Percentiles rank a stretch among this genome's conserved stretches.
These are phyloP conservation scores for Melinopterus prodromus DNA, from an alignment of 2,888 invertebrate genomes.

Conservation along the genomic window DNA sequence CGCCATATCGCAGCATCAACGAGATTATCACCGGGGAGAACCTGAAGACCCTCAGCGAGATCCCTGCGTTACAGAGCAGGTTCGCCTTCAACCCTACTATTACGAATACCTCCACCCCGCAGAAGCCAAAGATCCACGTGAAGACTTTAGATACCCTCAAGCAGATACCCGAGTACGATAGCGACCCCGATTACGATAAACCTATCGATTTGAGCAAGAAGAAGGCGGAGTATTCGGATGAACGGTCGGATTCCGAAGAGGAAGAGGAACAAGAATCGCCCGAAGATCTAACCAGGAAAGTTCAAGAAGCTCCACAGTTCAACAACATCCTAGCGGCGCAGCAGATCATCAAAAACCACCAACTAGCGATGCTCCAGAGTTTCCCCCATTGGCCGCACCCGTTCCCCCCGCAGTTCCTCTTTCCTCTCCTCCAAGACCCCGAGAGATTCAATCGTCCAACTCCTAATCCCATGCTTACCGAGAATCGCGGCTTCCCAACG, in stretches of 20 bases:
- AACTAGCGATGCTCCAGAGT: slow-evolving; percentile 67
- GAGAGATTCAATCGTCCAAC: slow-evolving; percentile 64
- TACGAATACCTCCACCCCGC: slow-evolving; percentile 48
- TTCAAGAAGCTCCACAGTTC: slow-evolving; percentile 52
- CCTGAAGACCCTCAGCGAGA: slow-evolving; percentile 48
- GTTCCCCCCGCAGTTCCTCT: slow-evolving; percentile 71
- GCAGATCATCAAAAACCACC: slow-evolving; percentile 72
- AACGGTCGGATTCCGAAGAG: slow-evolving; percentile 42
- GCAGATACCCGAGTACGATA: slow-evolving; percentile 63
- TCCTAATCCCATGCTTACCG: slow-evolving; percentile 49
- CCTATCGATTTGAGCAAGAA: slow-evolving; percentile 75
- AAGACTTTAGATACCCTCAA: slow-evolving; percentile 72
- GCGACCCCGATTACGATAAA: slow-evolving; percentile 56
- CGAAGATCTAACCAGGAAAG: slow-evolving; percentile 61
- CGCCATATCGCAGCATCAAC: slow-evolving; percentile 40
- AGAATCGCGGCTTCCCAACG: slow-evolving; percentile 43
- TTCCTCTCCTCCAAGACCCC: slow-evolving; percentile 69
- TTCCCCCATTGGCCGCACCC: slow-evolving; percentile 61
- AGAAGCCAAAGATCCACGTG: slow-evolving; percentile 56
- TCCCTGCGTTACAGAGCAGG: slow-evolving; percentile 27
- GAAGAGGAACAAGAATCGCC: slow-evolving; percentile 53
- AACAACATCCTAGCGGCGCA: slow-evolving; percentile 70
- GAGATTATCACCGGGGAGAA: slow-evolving; percentile 50
- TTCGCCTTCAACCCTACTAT: slow-evolving; percentile 44
- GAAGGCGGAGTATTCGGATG: slow-evolving; percentile 53